Evolutionary conservation across 2,113 vertebrate genomes (phyloP), one percentile per base, ranked within the genome.

Genomic region (Panthera uncia): DNA sequence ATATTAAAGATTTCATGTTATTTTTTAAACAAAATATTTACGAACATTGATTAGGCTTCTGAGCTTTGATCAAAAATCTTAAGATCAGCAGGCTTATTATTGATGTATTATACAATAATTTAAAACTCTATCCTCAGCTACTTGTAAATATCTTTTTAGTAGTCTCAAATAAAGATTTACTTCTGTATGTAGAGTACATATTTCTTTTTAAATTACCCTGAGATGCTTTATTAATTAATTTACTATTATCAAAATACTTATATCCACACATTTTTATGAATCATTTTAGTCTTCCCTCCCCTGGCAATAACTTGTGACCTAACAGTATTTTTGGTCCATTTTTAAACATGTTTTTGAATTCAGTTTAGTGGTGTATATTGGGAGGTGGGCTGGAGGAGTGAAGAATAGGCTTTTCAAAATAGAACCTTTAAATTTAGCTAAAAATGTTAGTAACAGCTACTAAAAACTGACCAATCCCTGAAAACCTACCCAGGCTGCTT

Each of bases 341-440:
- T 90, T 73, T 27, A 48, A 94, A 73, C 6, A n/a, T 41, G 29
- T 5, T 80, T 98, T 97, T 98, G 76, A 98, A 95, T 98, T 97
- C 76, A 92, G 0, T 94, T 89, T 92, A 97, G 89, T 50, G 69
- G 0, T 73, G 31, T 71, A 14, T 95, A 21, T 41, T 27, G 78
- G 38, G 23, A 38, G 25, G 50, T 48, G 6, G 14, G 23, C 8
- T 11, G 4, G 13, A 15, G 76, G 93, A 89, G 27, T 78, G 76
- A 87, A 86, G 80, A 86, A 93, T 94, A 93, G 97, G 33, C 63
- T 65, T 36, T 97, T 96, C 95, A 95, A 97, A 38, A 38, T 5
- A 78, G 74, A 45, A 81, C 55, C 95, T 98, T 98, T 98, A 94
- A 98, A 98, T 57, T 97, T 97, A 98, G 95, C 91, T 98, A n/a